Conservation (phyloP, 1,140 invertebrate genomes). For the Cydia amplana region DNA sequence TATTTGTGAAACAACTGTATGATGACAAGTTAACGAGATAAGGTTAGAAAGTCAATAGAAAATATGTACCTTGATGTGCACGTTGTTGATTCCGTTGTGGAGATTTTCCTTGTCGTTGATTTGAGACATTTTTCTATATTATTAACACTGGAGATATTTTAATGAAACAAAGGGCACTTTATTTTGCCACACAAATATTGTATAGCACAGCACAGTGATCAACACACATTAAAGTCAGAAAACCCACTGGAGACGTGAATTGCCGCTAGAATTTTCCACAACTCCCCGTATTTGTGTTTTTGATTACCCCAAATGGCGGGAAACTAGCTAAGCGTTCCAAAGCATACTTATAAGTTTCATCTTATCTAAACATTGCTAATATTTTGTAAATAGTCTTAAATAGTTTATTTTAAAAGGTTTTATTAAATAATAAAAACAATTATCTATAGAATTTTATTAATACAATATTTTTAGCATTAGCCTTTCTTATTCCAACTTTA, state of each 20-base stretch:
- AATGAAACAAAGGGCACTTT: slow-evolving; percentile 2
- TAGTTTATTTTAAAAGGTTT: background rate
- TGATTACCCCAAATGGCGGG: slow-evolving; percentile 11
- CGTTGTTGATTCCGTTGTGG: slow-evolving; percentile 56
- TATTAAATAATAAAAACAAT: too few species aligned
- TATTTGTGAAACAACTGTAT: slow-evolving; percentile 12
- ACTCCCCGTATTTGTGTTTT: slow-evolving; percentile 9
- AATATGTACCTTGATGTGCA: slow-evolving; percentile 65
- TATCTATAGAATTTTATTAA: too few species aligned
- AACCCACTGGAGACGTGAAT: background rate
- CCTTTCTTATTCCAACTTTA: background rate
- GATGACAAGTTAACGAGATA: slow-evolving; percentile 19
- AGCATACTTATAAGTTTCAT: background rate
- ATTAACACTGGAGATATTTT: slow-evolving; percentile 17
- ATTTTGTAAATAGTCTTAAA: background rate
- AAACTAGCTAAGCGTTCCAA: background rate
- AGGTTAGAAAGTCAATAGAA: slow-evolving; percentile 25
- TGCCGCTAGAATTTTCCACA: slow-evolving; percentile 29
- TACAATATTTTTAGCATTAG: background rate
- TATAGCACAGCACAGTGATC: background rate
- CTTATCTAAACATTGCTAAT: background rate
- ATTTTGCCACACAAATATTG: background rate
- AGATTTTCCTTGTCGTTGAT: slow-evolving; percentile 63
- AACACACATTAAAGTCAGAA: background rate
- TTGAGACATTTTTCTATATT: slow-evolving; percentile 50